A percentile compares a stretch with the other conserved stretches of the same genome.
These are phyloP conservation scores for Chondrilla cf. caribensis DNA, from an alignment of 37 sponge, comb jelly and placozoan species.

Conservation along the genomic window DNA sequence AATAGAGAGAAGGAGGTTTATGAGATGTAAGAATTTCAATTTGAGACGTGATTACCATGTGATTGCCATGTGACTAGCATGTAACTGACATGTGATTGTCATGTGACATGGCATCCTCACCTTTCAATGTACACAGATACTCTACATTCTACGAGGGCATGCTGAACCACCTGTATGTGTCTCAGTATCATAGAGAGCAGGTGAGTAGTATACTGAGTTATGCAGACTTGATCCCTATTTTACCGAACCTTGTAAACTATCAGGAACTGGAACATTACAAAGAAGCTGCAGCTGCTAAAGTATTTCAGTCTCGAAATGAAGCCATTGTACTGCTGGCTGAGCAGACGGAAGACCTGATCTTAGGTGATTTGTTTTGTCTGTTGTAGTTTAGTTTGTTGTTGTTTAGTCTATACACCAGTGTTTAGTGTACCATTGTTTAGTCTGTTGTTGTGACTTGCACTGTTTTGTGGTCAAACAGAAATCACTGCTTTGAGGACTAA, in stretches of 20 bases:
- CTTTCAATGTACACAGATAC: slow-evolving; percentile 39
- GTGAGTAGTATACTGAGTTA: background rate
- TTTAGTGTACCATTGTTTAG: too few species aligned
- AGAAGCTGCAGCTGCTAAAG: background rate
- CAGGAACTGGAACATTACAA: slow-evolving; percentile 63
- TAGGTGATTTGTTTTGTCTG: slow-evolving; percentile 25
- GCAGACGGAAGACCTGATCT: slow-evolving; percentile 45
- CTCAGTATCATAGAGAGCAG: slow-evolving; percentile 8
- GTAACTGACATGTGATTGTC: too few species aligned
- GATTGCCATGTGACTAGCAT: too few species aligned
- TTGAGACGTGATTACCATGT: background rate
- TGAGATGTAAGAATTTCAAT: slow-evolving; percentile 38
- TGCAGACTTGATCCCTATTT: background rate
- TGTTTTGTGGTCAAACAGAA: too few species aligned
- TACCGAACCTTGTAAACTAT: background rate
- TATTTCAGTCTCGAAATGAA: slow-evolving; percentile 27
- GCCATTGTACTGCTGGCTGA: slow-evolving; percentile 28
- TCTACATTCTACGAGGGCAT: slow-evolving; percentile 62
- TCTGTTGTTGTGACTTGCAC: too few species aligned
- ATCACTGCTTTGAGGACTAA: slow-evolving; percentile 57
- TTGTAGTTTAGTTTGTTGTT: too few species aligned
- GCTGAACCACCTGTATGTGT: slow-evolving; percentile 25
- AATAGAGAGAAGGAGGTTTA: slow-evolving; percentile 71
- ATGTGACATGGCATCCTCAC: too few species aligned
- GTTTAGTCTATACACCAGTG: too few species aligned